These are phyloP conservation scores for Microplitis manilae DNA, from an alignment of 2,888 invertebrate genomes.

Conservation along the genomic window DNA sequence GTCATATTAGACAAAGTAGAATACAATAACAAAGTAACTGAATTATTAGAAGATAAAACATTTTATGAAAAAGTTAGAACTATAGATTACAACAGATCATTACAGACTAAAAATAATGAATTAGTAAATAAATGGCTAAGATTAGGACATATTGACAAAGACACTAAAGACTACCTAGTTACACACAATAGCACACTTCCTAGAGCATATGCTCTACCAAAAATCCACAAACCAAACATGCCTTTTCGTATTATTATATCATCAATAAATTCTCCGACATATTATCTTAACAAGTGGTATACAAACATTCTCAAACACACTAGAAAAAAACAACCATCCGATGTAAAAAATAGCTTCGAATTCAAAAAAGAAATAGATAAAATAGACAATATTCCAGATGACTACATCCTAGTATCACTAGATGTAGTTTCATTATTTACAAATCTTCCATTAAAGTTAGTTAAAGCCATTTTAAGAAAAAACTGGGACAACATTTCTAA, in stretches of 20 bases:
- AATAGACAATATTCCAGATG: background rate
- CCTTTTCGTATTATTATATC: background rate
- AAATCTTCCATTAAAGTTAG: background rate
- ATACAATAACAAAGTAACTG: too few relatives aligned
- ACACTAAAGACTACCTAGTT: background rate
- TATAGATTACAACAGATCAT: too few relatives aligned
- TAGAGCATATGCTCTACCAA: background rate
- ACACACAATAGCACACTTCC: background rate
- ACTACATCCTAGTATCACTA: too few relatives aligned
- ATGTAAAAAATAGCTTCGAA: background rate
- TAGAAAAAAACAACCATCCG: background rate
- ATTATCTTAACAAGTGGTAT: background rate
- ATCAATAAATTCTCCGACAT: background rate
- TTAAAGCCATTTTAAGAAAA: background rate
- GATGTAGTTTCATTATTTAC: background rate
- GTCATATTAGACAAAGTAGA: too few relatives aligned
- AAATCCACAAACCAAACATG: background rate
- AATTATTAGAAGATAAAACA: too few relatives aligned
- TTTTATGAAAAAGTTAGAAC: too few relatives aligned
- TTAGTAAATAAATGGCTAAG: too few relatives aligned
- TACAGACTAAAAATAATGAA: too few relatives aligned
- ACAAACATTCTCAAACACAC: background rate
- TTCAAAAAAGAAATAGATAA: background rate
- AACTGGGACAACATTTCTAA: background rate
- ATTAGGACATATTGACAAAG: too few relatives aligned